phyloP scores from a whole-genome alignment of 2,113 vertebrate genomes.

The Isurus oxyrinchus region DNA sequence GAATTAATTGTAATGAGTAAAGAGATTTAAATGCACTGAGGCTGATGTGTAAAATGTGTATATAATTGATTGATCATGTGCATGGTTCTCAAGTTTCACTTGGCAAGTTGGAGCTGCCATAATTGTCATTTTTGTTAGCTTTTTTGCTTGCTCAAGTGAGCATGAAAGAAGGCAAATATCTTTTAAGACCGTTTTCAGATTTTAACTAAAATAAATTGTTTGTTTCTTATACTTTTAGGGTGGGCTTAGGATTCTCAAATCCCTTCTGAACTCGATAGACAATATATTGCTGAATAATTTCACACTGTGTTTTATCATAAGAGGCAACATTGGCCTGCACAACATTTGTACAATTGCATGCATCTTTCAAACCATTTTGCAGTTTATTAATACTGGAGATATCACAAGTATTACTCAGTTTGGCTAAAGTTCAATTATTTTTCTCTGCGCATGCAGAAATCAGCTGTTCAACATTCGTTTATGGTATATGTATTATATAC shows the following conservation, averaged over 20 bases:
- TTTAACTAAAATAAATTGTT: background rate
- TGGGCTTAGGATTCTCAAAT: background rate
- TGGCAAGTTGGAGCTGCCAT: background rate
- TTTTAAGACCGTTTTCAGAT: background rate
- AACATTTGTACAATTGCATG: background rate
- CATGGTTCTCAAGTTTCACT: background rate
- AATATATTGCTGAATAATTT: background rate
- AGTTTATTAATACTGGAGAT: conserved; percentile 22
- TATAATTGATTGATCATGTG: background rate
- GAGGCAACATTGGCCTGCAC: background rate
- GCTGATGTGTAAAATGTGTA: background rate
- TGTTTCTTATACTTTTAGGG: background rate
- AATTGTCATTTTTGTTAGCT: background rate
- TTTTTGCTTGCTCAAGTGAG: background rate
- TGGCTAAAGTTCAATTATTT: background rate
- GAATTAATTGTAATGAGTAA: background rate
- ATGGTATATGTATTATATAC: background rate
- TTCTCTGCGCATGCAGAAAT: background rate
- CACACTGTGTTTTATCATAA: background rate
- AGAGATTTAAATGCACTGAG: background rate
- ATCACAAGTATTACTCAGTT: background rate
- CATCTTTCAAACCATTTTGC: background rate
- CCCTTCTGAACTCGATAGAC: background rate
- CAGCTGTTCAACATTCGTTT: background rate
- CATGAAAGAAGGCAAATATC: background rate